Evolutionary conservation across 2,113 vertebrate species (phyloP).

Genomic region (Apus apus): DNA sequence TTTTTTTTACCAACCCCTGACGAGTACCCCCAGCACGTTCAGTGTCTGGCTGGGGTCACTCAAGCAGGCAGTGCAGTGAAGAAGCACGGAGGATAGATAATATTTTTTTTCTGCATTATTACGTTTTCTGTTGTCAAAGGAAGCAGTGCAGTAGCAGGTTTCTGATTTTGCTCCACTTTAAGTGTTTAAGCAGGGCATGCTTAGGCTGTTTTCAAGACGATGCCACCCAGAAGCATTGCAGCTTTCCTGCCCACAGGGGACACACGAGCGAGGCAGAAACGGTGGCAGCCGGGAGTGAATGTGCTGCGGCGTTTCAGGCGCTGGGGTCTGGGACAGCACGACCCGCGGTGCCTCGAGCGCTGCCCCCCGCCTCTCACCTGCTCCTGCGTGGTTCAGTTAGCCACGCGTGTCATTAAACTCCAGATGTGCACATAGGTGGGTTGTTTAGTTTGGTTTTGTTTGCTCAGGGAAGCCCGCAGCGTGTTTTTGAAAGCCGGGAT

Average conservation of each 20-base stretch:
- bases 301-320: fast-evolving
- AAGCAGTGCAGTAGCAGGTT: not conserved
- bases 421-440: slow-evolving; percentile 8
- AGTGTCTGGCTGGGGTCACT: not conserved
- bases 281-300: not conserved
- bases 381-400: not conserved
- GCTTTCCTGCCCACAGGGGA: not conserved
- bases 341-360: not conserved
- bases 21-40: not conserved
- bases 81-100: not conserved
- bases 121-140: not conserved
- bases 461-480: not conserved
- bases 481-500: not conserved
- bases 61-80: not conserved
- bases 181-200: slow-evolving; percentile 29
- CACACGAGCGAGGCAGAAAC: not conserved
- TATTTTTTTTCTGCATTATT: not conserved
- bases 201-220: not conserved
- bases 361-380: not conserved
- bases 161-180: slow-evolving; percentile 10
- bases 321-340: not conserved
- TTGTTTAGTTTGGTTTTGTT: not conserved
- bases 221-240: slow-evolving; percentile 27
- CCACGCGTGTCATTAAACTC: not conserved
- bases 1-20: not conserved